phyloP scores from a whole-genome alignment of 2,113 vertebrate genomes.

The Apeltes quadracus region DNA sequence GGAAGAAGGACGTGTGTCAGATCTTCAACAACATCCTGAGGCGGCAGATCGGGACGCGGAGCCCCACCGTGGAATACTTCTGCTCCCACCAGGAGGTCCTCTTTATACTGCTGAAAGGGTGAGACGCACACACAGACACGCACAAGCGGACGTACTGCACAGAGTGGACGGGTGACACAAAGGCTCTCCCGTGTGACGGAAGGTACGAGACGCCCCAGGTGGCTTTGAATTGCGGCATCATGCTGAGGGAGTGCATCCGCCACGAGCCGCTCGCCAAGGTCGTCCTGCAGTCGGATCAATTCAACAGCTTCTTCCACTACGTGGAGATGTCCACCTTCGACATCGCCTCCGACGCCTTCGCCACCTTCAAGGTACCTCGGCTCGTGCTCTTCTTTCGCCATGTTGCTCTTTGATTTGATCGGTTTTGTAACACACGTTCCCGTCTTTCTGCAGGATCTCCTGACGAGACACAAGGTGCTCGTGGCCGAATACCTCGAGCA shows the following conservation, averaged over 20 bases:
- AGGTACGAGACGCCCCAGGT: slow-evolving; percentile 95
- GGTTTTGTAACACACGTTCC: neutral
- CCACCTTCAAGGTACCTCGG: slow-evolving; percentile 92
- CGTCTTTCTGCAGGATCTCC: slow-evolving; percentile 85
- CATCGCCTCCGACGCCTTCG: slow-evolving; percentile 97
- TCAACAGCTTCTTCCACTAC: slow-evolving; percentile 93
- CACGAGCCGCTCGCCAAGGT: slow-evolving; percentile 95
- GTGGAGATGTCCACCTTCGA: slow-evolving; percentile 98
- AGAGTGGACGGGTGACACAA: neutral
- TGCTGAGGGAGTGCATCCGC: slow-evolving; percentile 96
- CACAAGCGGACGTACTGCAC: neutral
- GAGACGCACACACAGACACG: slow-evolving; percentile 48
- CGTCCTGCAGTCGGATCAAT: slow-evolving; percentile 89
- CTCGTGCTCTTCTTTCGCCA: neutral
- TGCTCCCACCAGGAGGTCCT: slow-evolving; percentile 94
- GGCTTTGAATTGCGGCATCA: slow-evolving; percentile 95
- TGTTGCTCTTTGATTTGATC: neutral
- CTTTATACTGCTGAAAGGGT: slow-evolving; percentile 95
- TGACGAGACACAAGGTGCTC: slow-evolving; percentile 94
- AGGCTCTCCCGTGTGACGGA: neutral
- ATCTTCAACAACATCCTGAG: slow-evolving; percentile 99
- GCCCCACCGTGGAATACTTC: slow-evolving; percentile 95
- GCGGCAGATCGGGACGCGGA: slow-evolving; percentile 92
- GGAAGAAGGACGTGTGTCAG: slow-evolving; percentile 97
- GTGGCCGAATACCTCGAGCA: slow-evolving; percentile 94